A percentile compares a stretch with the other conserved stretches of the same genome.
Evolutionary conservation across 2,888 invertebrate genomes (phyloP).

Genomic region (Meta bourneti): DNA sequence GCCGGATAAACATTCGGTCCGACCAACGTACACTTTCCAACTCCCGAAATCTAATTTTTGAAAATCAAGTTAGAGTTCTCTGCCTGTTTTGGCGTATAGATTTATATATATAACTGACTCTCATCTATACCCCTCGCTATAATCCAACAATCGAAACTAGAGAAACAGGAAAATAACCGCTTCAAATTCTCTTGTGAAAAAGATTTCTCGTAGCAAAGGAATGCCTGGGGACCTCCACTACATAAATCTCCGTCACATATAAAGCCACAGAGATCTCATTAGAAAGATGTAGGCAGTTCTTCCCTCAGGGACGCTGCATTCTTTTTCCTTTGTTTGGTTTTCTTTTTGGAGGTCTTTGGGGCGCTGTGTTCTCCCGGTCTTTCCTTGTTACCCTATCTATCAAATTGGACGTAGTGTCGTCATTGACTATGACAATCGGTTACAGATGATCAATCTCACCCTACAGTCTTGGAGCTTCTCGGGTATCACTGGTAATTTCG

Average conservation of each 20-base stretch:
- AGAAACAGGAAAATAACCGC: slow-evolving; percentile 18
- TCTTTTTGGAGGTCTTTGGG: background rate
- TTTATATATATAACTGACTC: background rate
- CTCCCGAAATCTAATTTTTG: background rate
- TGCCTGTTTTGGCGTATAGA: background rate
- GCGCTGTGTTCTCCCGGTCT: slow-evolving; percentile 6
- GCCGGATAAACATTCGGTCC: background rate
- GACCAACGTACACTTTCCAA: background rate
- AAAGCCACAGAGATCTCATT: slow-evolving; percentile 71
- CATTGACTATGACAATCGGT: slow-evolving; percentile 52
- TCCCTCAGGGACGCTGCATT: slow-evolving; percentile 34
- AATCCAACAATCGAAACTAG: slow-evolving; percentile 20
- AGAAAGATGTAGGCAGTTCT: slow-evolving; percentile 55
- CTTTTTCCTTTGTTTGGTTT: slow-evolving; percentile 37
- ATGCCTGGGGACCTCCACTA: slow-evolving; percentile 54
- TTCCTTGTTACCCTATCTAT: slow-evolving; percentile 59
- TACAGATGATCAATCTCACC: slow-evolving; percentile 56
- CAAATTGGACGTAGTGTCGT: slow-evolving; percentile 60
- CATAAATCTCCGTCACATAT: slow-evolving; percentile 71
- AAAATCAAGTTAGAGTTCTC: slow-evolving; percentile 8
- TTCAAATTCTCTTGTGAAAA: slow-evolving; percentile 28
- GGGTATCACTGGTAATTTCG: slow-evolving; percentile 35
- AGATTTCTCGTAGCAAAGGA: slow-evolving; percentile 3
- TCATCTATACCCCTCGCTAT: background rate
- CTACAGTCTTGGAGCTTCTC: background rate